These are phyloP conservation scores for Elachura formosa DNA, from an alignment of 2,113 vertebrate genomes.

Conservation along the genomic window DNA sequence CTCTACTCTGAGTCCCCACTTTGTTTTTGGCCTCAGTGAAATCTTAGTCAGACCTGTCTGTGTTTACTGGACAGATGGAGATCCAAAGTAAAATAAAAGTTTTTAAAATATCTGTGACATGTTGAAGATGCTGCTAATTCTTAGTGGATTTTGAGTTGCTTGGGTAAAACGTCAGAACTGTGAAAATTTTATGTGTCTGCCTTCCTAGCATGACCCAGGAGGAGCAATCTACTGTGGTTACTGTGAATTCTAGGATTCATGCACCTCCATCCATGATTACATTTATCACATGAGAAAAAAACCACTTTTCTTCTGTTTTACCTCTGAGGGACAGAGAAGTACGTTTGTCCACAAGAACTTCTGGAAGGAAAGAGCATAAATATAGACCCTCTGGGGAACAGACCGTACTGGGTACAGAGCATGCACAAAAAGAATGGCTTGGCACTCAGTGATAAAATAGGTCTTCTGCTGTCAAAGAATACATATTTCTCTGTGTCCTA, in stretches of 20 bases:
- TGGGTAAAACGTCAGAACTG: background rate
- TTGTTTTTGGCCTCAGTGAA: background rate
- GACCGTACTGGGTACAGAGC: background rate
- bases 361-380: fast-evolving
- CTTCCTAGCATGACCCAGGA: background rate
- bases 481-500: background rate
- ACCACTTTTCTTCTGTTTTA: background rate
- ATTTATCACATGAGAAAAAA: background rate
- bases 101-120: background rate
- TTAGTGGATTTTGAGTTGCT: background rate
- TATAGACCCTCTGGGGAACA: background rate
- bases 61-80: background rate
- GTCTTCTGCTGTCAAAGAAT: background rate
- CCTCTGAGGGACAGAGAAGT: background rate
- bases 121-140: background rate
- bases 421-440: background rate
- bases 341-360: background rate
- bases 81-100: background rate
- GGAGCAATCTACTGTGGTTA: background rate
- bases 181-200: background rate
- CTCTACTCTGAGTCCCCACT: background rate
- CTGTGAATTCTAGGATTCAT: background rate
- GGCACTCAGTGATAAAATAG: background rate
- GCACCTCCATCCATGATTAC: background rate
- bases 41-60: background rate